A percentile compares a stretch with the other conserved stretches of the same genome.
Conservation (phyloP, 2,113 vertebrate genomes). For the Sander vitreus region DNA sequence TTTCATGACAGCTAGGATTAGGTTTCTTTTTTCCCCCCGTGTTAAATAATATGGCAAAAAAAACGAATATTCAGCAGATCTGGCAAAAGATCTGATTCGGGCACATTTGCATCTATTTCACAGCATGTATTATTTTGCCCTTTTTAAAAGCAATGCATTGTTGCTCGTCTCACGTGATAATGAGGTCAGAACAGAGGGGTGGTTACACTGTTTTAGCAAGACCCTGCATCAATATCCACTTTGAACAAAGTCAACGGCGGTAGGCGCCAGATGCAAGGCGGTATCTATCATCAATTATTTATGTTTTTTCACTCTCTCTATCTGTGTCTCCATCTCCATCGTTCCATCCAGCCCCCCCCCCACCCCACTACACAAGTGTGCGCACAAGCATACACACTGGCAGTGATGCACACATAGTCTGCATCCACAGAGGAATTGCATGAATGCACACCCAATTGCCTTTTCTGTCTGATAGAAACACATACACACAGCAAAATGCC, state of each 20-base stretch:
- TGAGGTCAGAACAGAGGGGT: conserved; percentile 68
- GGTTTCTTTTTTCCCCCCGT: conserved; percentile 16
- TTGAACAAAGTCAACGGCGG: conserved; percentile 70
- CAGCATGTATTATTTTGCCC: conserved; percentile 35
- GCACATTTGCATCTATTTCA: conserved; percentile 56
- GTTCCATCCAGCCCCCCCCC: conserved; percentile 5
- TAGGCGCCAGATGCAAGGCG: conserved; percentile 75
- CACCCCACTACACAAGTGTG: conserved; percentile 39
- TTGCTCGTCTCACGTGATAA: conserved; percentile 62
- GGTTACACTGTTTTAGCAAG: conserved; percentile 41
- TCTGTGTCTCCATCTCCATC: conserved; percentile 65
- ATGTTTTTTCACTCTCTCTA: conserved; percentile 64
- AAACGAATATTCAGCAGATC: conserved; percentile 68
- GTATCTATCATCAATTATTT: conserved; percentile 79
- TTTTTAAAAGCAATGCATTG: conserved; percentile 60
- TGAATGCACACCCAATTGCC: conserved; percentile 40
- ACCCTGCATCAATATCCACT: conserved; percentile 61
- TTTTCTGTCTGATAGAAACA: conserved; percentile 57
- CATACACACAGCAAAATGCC: conserved; percentile 42
- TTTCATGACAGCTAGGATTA: conserved; percentile 49
- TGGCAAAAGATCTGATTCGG: conserved; percentile 61
- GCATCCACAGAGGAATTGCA: conserved; percentile 47
- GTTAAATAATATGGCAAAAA: conserved; percentile 44
- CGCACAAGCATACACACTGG: conserved; percentile 33
- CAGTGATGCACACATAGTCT: conserved; percentile 26